Conservation (phyloP, 2,113 vertebrate species). For the Archocentrus centrarchus region DNA sequence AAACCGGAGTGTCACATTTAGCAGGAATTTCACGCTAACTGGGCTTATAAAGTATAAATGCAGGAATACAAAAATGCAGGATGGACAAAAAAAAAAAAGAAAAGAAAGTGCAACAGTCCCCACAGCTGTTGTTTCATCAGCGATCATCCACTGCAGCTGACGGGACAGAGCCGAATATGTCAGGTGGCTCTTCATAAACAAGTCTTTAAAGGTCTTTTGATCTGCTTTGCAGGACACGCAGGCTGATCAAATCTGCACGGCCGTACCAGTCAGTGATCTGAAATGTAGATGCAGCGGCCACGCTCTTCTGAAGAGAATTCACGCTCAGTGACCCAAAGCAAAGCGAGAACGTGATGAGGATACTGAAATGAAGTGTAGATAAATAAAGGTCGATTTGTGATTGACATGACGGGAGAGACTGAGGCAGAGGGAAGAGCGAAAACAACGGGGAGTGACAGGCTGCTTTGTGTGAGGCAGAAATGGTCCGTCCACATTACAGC, state of each 20-base stretch:
- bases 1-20: conserved; percentile 50
- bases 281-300: conserved; percentile 46
- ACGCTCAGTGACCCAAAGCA: conserved; percentile 36
- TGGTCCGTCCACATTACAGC: not conserved
- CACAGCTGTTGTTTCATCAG: conserved; percentile 58
- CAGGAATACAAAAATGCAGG: not conserved
- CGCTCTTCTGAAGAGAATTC: conserved; percentile 39
- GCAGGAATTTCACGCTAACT: conserved; percentile 52
- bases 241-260: not conserved
- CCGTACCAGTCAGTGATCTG: conserved; percentile 30
- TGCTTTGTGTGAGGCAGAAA: not conserved
- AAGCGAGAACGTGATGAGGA: conserved; percentile 33
- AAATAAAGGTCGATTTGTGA: conserved; percentile 62
- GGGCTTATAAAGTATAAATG: conserved; percentile 14
- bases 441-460: not conserved
- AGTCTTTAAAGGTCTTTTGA: conserved; percentile 55
- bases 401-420: conserved; percentile 22
- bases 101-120: conserved; percentile 7
- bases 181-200: conserved; percentile 57
- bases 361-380: conserved; percentile 47
- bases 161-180: conserved; percentile 42
- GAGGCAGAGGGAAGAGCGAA: not conserved
- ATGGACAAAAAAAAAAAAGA: not conserved
- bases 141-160: conserved; percentile 23
- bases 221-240: conserved; percentile 9